Evolutionary conservation across 2,113 vertebrate genomes (phyloP), one percentile per base, ranked within the genome.

Genomic region (Mus pahari): DNA sequence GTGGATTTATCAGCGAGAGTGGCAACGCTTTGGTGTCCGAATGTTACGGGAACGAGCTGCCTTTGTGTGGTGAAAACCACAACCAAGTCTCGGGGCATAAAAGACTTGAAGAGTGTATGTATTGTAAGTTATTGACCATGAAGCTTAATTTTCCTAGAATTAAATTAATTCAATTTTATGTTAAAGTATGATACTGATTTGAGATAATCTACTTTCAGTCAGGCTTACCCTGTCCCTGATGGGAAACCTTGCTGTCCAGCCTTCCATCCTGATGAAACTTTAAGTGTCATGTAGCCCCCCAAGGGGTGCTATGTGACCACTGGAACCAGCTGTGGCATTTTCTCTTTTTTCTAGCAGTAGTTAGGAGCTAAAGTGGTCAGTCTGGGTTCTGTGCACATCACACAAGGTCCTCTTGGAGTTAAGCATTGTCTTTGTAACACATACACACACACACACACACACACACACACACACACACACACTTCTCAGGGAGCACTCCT

Each of bases 1-100:
- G 58, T 99, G 99, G 99, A 99, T 99, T 42, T 99, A 99, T 78
- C 99, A 99, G 98, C 98, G 99, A 64, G 99, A 99, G 89, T 99
- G 99, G 99, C 99, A 99, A 95, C 99, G 99, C 0, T 99, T 99
- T 36, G 99, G 99, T 0, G 99, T 99, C 33, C 98, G 99, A 60
- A 99, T 99, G 99, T 96, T 99, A 12, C 98, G 99, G 6, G 99
- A 99, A 97, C 98, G 99, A 98, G 99, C 99, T 50, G 99, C 99
- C 0, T 99, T 99, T 42, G 99, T 99, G 45, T 99, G 99, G 99
- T 1, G 24, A 45, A 77, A 42, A 86, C 86, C 89, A 73, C 22
- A 74, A 64, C 66, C 28, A 64, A 58, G 60, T 71, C 50, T 92
- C 5, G 39, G 79, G 50, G n/a, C 89, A 71, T 82, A 83, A 89